Percentiles rank a stretch among this genome's conserved stretches.
Conservation (phyloP, 2,888 invertebrate species). For the Agelastica alni region DNA sequence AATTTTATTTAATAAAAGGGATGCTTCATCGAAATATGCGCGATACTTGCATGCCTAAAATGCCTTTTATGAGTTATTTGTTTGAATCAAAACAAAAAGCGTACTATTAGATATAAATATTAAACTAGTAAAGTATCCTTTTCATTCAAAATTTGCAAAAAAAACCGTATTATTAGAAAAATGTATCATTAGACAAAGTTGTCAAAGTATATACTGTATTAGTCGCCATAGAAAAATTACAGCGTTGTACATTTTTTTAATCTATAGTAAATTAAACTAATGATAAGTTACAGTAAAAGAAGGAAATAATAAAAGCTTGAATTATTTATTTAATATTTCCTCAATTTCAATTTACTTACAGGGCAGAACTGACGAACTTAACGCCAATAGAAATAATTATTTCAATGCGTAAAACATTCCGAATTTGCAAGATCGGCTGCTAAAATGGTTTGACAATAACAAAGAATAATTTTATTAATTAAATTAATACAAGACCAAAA, state of each 20-base stretch:
- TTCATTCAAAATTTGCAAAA: not conserved
- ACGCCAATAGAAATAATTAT: too few species aligned
- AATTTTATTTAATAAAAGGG: too few species aligned
- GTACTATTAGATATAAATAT: not conserved
- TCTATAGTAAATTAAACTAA: not conserved
- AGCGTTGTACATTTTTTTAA: not conserved
- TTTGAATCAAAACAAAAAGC: not conserved
- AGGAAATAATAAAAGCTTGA: not conserved
- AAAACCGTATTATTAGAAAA: not conserved
- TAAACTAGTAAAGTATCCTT: not conserved
- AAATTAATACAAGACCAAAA: too few species aligned
- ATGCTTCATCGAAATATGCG: too few species aligned
- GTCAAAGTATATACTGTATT: not conserved
- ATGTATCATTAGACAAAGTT: not conserved
- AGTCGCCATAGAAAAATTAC: constrained; percentile 3
- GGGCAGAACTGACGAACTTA: not conserved
- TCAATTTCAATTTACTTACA: constrained; percentile 8
- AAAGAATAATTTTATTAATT: too few species aligned
- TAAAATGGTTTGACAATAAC: too few species aligned
- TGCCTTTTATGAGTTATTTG: not conserved
- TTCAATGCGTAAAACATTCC: too few species aligned
- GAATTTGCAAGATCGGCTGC: too few species aligned
- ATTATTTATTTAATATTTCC: constrained; percentile 15
- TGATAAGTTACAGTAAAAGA: not conserved
- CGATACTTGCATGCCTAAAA: too few species aligned